phyloP scores from a whole-genome alignment of 2,113 vertebrate genomes.

The Pheucticus melanocephalus region DNA sequence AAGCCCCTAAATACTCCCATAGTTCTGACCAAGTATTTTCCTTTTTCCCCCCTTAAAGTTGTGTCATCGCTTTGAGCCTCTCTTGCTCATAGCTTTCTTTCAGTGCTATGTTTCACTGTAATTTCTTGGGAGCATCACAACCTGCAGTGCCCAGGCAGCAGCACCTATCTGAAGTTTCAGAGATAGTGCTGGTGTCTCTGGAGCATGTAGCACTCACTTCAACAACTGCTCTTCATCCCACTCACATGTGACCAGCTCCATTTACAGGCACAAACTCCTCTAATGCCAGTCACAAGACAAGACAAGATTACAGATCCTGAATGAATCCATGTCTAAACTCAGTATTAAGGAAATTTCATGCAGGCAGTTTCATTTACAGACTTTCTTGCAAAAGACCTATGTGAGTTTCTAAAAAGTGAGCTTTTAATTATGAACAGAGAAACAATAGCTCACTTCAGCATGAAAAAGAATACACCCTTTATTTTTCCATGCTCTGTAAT shows the following conservation, averaged over 20 bases:
- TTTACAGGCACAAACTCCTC: neutral
- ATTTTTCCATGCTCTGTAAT: constrained; percentile 14
- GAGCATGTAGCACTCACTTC: neutral
- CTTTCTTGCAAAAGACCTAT: neutral
- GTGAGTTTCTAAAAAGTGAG: neutral
- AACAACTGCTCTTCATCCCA: neutral
- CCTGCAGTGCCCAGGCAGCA: neutral
- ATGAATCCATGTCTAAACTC: neutral
- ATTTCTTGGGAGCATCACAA: neutral
- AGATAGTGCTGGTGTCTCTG: neutral
- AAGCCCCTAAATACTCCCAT: neutral
- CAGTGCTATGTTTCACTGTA: neutral
- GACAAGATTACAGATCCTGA: neutral
- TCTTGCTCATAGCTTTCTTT: neutral
- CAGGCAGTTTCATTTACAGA: neutral
- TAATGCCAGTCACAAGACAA: neutral
- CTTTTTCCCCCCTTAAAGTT: neutral
- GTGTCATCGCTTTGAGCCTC: neutral
- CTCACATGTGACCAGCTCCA: neutral
- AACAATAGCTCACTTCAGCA: constrained; percentile 43
- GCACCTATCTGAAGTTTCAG: neutral
- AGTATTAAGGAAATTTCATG: neutral
- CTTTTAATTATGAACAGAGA: constrained; percentile 4
- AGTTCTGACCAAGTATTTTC: neutral
- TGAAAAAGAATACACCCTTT: constrained; percentile 21